Base-by-base conservation (phyloP, 2,888 invertebrate species). In the Nephrotoma appendiculata region DNA sequence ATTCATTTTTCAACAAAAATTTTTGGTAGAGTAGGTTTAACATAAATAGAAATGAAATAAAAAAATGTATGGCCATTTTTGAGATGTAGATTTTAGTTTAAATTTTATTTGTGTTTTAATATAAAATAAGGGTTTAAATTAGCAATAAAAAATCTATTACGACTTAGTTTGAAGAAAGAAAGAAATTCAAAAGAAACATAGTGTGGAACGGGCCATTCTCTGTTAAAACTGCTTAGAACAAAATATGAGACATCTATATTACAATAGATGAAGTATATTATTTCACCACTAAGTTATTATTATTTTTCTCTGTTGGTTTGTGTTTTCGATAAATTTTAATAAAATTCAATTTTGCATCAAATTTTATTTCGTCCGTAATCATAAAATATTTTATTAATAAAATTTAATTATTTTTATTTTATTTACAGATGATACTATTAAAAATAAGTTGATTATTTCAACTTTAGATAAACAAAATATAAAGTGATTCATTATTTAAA, bases 391-490 rank as follows among this genome's bases (percentile, higher is more conserved):
- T 57, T 57, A 57, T 57, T 57, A 57, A 57, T 57, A 57, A 31
- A 31, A 48, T 48, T 48, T 12, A 19, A 57, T 31, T 31, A 57
- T 31, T 83, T 71, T 48, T 86, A 85, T 85, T 57, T 57, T 43
- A 57, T 71, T 87, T 87, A 2, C 87, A 87, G 87, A 87, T 87
- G 86, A 87, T 86, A 85, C 86, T 87, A 84, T 87, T 71, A 87
- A 86, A 86, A 86, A 57, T 86, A 86, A 87, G 44, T 85, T 87
- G 86, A 87, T 86, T 84, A 42, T 85, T 83, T 86, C 86, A 87
- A 85, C 85, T 85, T 84, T 84, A 84, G 84, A 84, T 84, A 84
- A 84, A 84, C 84, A 84, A 84, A 84, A 84, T 84, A 84, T 84
- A 84, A 84, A 84, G 84, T 84, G 84, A 87, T 85, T 87, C 71